Percentiles rank a stretch among this genome's conserved stretches.
Evolutionary conservation across 92 coral and sea anemone species (phyloP).

Genomic region (Hydrozoanthus gracilis): DNA sequence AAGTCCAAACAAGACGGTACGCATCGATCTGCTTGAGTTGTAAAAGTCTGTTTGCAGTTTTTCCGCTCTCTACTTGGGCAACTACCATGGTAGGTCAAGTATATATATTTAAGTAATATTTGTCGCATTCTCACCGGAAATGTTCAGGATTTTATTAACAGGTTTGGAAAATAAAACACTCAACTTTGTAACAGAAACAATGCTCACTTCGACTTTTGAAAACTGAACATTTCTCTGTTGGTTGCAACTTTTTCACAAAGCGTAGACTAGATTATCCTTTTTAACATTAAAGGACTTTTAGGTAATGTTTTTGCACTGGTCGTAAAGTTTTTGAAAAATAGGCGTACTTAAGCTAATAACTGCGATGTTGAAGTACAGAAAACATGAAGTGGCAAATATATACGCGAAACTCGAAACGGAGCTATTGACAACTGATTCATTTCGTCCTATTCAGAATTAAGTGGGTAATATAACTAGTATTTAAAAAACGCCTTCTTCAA

Average conservation of each 20-base stretch:
- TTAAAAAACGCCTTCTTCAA: no score
- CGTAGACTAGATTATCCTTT: not conserved
- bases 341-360: not conserved
- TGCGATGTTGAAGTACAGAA: not conserved
- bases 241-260: not conserved
- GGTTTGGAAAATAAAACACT: not conserved
- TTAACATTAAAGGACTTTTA: not conserved
- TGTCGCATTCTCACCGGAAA: not conserved
- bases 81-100: constrained; percentile 18
- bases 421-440: not conserved
- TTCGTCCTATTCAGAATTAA: no score
- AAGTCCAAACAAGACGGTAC: not conserved
- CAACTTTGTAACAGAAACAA: no score
- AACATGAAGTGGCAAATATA: no score
- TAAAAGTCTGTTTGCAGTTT: constrained; percentile 28
- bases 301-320: not conserved
- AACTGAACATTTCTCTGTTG: constrained; percentile 20
- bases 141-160: not conserved
- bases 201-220: not conserved
- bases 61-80: not conserved
- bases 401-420: no score
- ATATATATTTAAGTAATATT: not conserved
- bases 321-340: not conserved
- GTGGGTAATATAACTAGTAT: no score
- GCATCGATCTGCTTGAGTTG: constrained; percentile 13